Percentiles rank a stretch among this genome's conserved stretches.
phyloP scores from a whole-genome alignment of 2,888 invertebrate species.

The Ophioninae sp. region DNA sequence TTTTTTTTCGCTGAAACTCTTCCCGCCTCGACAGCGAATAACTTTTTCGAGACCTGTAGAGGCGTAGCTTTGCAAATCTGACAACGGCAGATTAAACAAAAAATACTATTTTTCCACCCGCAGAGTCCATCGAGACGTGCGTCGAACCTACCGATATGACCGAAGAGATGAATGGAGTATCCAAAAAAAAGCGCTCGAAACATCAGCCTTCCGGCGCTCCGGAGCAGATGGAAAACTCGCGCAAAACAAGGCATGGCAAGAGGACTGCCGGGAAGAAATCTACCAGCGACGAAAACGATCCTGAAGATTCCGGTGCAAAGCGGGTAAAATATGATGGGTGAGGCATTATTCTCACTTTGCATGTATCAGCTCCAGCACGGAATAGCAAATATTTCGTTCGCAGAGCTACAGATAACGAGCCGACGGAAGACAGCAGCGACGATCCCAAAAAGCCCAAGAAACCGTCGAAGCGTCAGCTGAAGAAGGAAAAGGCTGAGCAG shows the following conservation, averaged over 20 bases:
- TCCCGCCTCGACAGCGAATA: neutral
- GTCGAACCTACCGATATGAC: neutral
- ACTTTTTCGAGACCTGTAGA: neutral
- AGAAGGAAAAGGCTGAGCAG: conserved; percentile 85
- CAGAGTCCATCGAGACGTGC: neutral
- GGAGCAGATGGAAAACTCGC: conserved; percentile 2
- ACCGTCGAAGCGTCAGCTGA: conserved; percentile 86
- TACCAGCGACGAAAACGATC: neutral
- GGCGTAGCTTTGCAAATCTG: neutral
- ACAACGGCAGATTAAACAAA: neutral
- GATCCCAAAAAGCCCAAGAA: conserved; percentile 75
- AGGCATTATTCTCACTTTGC: neutral
- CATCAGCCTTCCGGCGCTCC: neutral
- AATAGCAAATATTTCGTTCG: neutral
- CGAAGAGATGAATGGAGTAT: neutral
- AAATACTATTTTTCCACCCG: neutral
- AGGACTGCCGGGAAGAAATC: conserved; percentile 38
- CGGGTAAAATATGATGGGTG: conserved; percentile 46
- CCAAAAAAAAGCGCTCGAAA: neutral
- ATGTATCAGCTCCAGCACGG: neutral
- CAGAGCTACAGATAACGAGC: conserved; percentile 64
- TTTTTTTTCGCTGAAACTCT: neutral
- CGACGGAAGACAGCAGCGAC: conserved; percentile 65
- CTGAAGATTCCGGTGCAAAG: conserved; percentile 31
- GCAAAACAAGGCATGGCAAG: conserved; percentile 43